Conservation (phyloP, 2,797 vertebrate species). For the Rhabdomys pumilio region DNA sequence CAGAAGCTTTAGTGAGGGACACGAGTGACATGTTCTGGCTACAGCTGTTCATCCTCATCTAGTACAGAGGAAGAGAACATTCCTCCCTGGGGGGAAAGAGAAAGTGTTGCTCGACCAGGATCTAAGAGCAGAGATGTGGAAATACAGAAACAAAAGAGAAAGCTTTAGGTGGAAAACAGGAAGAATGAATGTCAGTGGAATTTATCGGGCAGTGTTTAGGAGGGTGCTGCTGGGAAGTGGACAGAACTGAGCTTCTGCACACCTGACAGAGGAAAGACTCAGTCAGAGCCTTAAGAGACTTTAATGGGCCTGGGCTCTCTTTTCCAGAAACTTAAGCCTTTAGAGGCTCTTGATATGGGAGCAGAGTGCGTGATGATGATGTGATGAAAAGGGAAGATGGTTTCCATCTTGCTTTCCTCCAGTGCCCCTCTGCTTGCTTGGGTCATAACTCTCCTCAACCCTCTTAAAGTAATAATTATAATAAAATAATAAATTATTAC, state of each 20-base stretch:
- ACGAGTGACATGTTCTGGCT: accelerated
- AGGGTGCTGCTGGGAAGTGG: background rate
- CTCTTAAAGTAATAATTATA: background rate
- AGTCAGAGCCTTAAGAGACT: background rate
- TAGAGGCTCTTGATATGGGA: background rate
- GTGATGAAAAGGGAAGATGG: background rate
- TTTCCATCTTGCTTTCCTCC: background rate
- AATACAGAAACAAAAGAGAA: background rate
- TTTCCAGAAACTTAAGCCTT: background rate
- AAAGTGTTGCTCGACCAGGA: background rate
- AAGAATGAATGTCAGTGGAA: background rate
- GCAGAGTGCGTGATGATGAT: too few species aligned
- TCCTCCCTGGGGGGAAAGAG: background rate
- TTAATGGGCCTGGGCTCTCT: background rate
- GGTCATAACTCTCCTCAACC: background rate
- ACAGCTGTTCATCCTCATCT: accelerated
- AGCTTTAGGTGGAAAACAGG: background rate
- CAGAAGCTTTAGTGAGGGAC: accelerated
- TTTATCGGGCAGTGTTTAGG: background rate
- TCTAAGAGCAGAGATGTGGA: background rate
- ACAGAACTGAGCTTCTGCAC: accelerated
- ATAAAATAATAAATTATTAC: background rate
- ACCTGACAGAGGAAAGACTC: background rate
- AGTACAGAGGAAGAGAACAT: background rate
- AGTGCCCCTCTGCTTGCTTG: too few species aligned